Percentiles rank a stretch among this genome's conserved stretches.
These are phyloP conservation scores for Cuculus canorus DNA, from an alignment of 2,797 vertebrate genomes.

Conservation along the genomic window DNA sequence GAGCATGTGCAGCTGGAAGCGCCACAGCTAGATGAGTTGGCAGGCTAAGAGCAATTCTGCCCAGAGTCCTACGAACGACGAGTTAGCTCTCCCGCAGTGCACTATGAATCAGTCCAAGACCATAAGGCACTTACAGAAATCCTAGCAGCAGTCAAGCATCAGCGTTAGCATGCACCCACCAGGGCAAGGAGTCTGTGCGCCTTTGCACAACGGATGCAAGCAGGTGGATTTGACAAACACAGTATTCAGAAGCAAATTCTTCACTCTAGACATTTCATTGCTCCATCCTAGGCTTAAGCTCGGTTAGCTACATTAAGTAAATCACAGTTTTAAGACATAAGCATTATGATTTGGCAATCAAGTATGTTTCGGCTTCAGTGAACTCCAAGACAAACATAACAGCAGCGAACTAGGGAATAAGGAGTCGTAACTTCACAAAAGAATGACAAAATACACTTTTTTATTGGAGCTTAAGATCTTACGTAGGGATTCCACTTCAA, in stretches of 20 bases:
- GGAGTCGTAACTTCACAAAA: neutral
- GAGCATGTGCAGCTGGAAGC: neutral
- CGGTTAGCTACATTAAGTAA: neutral
- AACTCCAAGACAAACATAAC: constrained; percentile 29
- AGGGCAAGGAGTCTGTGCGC: neutral
- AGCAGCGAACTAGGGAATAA: neutral
- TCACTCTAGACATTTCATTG: neutral
- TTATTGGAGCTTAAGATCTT: neutral
- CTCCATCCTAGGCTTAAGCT: neutral
- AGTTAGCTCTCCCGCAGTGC: neutral
- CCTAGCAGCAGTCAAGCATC: neutral
- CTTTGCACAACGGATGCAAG: neutral
- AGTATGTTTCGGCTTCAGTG: neutral
- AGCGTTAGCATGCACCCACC: neutral
- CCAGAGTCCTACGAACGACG: neutral
- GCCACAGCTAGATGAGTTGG: neutral
- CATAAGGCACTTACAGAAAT: neutral
- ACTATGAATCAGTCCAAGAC: neutral
- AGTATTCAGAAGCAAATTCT: neutral
- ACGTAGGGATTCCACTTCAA: neutral
- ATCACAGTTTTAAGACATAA: neutral
- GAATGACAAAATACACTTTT: neutral
- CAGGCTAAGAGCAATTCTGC: neutral
- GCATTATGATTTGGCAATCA: constrained; percentile 12
- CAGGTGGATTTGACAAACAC: neutral